Evolutionary conservation across 2,797 vertebrate genomes (phyloP).

Genomic region (Thamnophis elegans): DNA sequence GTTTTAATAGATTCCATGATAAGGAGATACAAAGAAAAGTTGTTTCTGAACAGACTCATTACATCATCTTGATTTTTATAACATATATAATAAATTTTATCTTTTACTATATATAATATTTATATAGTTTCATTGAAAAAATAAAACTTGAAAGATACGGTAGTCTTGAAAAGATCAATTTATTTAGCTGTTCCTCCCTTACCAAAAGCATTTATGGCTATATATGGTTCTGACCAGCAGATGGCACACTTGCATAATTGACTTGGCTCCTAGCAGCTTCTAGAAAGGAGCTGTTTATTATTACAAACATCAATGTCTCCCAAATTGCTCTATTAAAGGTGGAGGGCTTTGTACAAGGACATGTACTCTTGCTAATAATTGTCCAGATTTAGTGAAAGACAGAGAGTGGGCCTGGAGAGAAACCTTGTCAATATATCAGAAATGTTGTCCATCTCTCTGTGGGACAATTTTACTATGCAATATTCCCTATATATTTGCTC

Average conservation of each 20-base stretch:
- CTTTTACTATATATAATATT: background rate
- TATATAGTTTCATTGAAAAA: background rate
- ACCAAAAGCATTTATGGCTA: background rate
- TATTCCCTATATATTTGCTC: background rate
- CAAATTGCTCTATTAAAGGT: conserved; percentile 33
- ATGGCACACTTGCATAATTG: conserved; percentile 69
- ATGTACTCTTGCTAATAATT: conserved; percentile 24
- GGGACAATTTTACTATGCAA: background rate
- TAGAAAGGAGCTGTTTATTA: conserved; percentile 22
- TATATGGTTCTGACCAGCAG: conserved; percentile 51
- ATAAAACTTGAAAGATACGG: background rate
- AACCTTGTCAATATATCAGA: background rate
- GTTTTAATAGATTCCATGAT: background rate
- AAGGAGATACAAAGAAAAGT: background rate
- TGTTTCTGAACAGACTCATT: background rate
- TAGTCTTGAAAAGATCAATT: background rate
- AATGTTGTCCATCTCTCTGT: background rate
- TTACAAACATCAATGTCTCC: conserved; percentile 36
- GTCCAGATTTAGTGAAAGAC: background rate
- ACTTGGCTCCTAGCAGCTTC: conserved; percentile 26
- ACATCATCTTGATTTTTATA: background rate
- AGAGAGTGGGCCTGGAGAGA: background rate
- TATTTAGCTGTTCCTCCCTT: background rate
- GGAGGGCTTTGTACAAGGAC: background rate
- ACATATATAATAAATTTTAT: background rate